Conservation (phyloP, 2,797 vertebrate species). For the Columba guinea region DNA sequence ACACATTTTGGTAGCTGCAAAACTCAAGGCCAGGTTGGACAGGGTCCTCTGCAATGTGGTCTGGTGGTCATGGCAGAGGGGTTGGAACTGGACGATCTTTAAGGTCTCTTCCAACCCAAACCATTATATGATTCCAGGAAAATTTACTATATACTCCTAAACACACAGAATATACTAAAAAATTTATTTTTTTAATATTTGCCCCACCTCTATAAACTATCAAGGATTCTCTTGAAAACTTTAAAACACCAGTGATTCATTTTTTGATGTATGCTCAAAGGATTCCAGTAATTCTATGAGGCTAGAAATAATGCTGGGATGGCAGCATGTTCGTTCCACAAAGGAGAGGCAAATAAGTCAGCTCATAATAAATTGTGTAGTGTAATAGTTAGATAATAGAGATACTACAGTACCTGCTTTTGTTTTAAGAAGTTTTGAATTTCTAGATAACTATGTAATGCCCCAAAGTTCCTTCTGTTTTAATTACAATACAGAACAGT, state of each 20-base stretch:
- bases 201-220: background rate
- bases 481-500: constrained; percentile 40
- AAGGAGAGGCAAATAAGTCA: background rate
- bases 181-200: background rate
- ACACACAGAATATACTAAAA: background rate
- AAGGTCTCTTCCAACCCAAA: too few species aligned
- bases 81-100: too few species aligned
- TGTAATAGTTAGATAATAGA: background rate
- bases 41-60: too few species aligned
- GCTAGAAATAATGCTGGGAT: background rate
- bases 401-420: background rate
- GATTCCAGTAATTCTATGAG: background rate
- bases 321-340: background rate
- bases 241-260: background rate
- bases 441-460: constrained; percentile 37
- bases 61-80: too few species aligned
- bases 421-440: constrained; percentile 51
- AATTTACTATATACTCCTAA: background rate
- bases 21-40: background rate
- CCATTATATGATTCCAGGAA: too few species aligned
- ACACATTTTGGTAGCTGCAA: background rate
- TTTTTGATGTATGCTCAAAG: background rate
- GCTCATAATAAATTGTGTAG: background rate
- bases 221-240: background rate
- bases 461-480: constrained; percentile 7